Percentiles rank a stretch among this genome's conserved stretches.
Conservation (phyloP, 2,113 vertebrate species). For the Mellivora capensis region DNA sequence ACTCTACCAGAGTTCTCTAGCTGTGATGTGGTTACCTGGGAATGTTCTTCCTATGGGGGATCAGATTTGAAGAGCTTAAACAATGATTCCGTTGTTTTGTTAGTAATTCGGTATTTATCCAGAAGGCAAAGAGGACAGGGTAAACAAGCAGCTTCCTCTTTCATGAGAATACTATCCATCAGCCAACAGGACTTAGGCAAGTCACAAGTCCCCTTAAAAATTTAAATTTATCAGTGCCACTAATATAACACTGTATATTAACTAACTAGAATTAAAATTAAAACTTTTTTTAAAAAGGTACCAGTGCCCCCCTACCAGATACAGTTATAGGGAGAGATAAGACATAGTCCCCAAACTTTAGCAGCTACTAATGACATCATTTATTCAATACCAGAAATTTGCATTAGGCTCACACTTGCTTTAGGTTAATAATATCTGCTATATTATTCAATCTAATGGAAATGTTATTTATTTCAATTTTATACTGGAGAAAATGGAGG, state of each 20-base stretch:
- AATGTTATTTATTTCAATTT: background rate
- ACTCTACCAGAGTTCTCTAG: background rate
- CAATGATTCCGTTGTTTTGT: background rate
- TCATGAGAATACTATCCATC: background rate
- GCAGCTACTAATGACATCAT: background rate
- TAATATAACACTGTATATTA: background rate
- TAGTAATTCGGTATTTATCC: background rate
- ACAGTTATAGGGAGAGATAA: background rate
- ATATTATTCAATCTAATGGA: background rate
- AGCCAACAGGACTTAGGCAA: background rate
- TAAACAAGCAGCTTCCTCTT: background rate
- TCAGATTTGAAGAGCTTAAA: background rate
- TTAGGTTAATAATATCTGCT: background rate
- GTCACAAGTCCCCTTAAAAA: background rate
- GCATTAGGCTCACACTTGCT: background rate
- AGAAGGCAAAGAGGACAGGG: background rate
- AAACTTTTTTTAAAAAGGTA: background rate
- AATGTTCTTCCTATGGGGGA: background rate
- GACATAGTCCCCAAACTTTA: background rate
- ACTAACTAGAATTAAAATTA: background rate
- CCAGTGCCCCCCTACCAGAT: background rate
- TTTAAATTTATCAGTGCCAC: background rate
- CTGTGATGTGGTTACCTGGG: background rate
- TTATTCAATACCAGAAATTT: background rate
- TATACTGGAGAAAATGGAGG: background rate